Conservation (phyloP, 2,113 vertebrate genomes). For the Notothenia coriiceps region DNA sequence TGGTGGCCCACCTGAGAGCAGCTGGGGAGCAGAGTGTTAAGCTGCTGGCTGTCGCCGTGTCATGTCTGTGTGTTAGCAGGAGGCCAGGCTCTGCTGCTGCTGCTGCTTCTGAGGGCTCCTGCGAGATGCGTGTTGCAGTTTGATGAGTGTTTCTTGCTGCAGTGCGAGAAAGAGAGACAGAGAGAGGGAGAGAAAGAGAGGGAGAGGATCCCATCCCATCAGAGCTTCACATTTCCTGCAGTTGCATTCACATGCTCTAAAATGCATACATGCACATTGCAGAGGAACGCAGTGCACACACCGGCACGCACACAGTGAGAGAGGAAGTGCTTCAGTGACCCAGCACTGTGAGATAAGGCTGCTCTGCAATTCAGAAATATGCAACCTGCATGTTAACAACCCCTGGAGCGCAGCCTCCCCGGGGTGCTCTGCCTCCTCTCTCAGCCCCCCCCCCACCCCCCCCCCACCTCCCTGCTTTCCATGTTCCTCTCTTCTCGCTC, state of each 20-base stretch:
- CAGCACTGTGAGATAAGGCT: conserved; percentile 72
- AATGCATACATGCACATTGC: conserved; percentile 38
- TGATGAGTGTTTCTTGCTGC: conserved; percentile 85
- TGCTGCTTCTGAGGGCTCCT: conserved; percentile 75
- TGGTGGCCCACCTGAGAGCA: conserved; percentile 73
- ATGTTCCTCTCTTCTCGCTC: conserved; percentile 20
- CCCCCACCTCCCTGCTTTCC: conserved; percentile 32
- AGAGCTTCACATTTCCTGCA: conserved; percentile 57
- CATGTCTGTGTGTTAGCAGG: conserved; percentile 76
- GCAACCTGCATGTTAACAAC: conserved; percentile 85
- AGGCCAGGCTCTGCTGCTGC: conserved; percentile 58
- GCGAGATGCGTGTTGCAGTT: conserved; percentile 83
- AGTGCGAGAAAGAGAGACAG: conserved; percentile 75
- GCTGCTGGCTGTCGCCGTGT: conserved; percentile 76
- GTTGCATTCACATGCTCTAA: conserved; percentile 41
- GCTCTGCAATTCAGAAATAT: conserved; percentile 83
- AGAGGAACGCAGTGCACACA: neutral
- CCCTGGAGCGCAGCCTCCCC: conserved; percentile 74
- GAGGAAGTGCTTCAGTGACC: conserved; percentile 76
- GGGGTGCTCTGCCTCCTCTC: conserved; percentile 62
- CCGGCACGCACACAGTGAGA: conserved; percentile 38
- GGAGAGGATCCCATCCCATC: conserved; percentile 54
- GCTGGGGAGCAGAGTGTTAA: conserved; percentile 73
- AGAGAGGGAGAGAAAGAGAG: conserved; percentile 31
- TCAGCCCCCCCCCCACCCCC: conserved; percentile 47